These are phyloP conservation scores for Pseudotriccus pelzelni DNA, from an alignment of 2,797 vertebrate species.

Conservation along the genomic window DNA sequence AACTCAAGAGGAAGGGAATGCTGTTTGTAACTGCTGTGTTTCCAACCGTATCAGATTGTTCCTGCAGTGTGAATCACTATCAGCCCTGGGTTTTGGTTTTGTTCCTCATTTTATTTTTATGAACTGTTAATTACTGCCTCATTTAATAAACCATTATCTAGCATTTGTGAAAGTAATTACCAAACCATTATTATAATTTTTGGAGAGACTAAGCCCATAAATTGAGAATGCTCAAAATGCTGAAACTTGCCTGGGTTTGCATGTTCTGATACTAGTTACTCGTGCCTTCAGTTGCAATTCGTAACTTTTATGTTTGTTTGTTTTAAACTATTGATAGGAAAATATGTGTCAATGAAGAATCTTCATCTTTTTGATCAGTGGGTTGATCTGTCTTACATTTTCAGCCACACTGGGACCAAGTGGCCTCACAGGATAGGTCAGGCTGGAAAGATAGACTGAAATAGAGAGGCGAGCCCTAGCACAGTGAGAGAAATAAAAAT, in stretches of 20 bases:
- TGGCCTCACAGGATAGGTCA: not conserved
- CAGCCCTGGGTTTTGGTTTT: not conserved
- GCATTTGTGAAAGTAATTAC: not conserved
- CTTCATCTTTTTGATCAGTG: not conserved
- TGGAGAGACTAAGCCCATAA: not conserved
- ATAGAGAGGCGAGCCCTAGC: not conserved
- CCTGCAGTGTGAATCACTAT: not conserved
- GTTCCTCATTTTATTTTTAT: not conserved
- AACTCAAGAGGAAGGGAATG: not conserved
- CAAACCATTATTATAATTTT: rapidly evolving
- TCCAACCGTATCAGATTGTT: not conserved
- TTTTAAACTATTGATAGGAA: not conserved
- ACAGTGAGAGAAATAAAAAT: not conserved
- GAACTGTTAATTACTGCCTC: not conserved
- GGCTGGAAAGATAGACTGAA: not conserved
- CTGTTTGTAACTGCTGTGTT: not conserved
- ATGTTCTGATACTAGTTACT: not conserved
- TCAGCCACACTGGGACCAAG: not conserved
- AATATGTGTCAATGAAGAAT: not conserved
- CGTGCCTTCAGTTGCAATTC: not conserved
- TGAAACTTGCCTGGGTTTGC: not conserved
- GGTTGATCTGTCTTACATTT: not conserved
- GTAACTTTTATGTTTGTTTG: rapidly evolving
- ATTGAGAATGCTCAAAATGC: not conserved
- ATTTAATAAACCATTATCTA: not conserved